These are phyloP conservation scores for Atethmia centrago DNA, from an alignment of 2,888 invertebrate species.

Conservation along the genomic window DNA sequence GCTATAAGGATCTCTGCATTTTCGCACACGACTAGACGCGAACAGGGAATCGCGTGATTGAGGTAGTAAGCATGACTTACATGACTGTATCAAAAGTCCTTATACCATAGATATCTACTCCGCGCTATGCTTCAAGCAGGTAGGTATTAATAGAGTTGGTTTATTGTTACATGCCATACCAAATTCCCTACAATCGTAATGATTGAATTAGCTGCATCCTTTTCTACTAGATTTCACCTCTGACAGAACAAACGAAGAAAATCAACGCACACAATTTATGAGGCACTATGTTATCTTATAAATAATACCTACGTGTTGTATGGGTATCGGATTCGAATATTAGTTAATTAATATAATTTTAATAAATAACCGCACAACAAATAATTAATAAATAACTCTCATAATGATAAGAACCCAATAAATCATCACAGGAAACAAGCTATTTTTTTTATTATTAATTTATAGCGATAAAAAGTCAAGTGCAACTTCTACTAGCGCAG, in stretches of 20 bases:
- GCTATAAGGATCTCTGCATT: neutral
- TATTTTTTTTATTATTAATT: neutral
- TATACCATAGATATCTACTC: neutral
- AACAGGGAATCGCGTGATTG: neutral
- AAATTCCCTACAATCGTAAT: neutral
- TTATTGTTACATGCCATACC: neutral
- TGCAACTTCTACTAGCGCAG: neutral
- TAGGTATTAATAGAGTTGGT: no score
- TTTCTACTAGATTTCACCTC: neutral
- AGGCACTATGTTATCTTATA: neutral
- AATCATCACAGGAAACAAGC: constrained; percentile 1
- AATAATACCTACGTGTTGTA: neutral
- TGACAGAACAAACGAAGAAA: neutral
- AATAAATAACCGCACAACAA: constrained; percentile 2
- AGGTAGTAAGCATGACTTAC: neutral
- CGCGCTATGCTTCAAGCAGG: neutral
- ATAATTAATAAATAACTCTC: constrained; percentile 8
- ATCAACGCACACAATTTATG: neutral
- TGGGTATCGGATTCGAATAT: neutral
- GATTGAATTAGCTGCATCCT: constrained; percentile 6
- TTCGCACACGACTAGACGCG: neutral
- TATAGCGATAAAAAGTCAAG: neutral
- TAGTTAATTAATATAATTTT: neutral
- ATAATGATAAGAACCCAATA: constrained; percentile 3
- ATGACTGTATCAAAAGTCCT: neutral